Base-by-base conservation (phyloP, 2,113 vertebrate genomes). In the Tonatia bakeri region DNA sequence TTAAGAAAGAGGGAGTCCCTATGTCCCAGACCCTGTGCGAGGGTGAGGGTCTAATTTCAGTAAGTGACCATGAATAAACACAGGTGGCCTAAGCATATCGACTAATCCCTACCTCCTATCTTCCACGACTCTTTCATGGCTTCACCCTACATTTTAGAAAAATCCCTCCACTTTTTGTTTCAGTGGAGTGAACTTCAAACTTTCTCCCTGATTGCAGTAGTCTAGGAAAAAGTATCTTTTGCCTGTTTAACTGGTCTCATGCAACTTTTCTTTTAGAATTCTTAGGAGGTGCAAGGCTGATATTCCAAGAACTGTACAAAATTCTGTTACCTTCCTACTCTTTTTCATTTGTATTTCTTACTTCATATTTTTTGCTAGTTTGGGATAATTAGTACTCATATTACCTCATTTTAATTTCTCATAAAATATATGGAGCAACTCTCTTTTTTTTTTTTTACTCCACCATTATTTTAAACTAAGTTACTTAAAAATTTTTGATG, bases 391-490 rank as follows among this genome's bases (percentile, higher is more conserved):
- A 95, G 28, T 54, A 87, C 40, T 80, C 77, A 40, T 31, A 69
- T 85, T 95, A 31, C 59, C 81, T 94, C 82, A 61, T 83, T 92
- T 87, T 19, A 45, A 36, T 86, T 88, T 75, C 31, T 82, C 89
- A 52, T 45, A 85, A 96, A 97, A 79, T 81, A 92, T 28, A 19
- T 85, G 7, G n/a, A 83, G 52, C 26, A 73, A 15, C 20, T 50
- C 19, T 59, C 22, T 40, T 6, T 12, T 77, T 83, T 12, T 77
- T 83, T 86, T 84, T 61, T 52, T 15, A 0, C 43, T 79, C 77
- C 70, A 82, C 93, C 54, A 84, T 96, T 96, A 96, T 96, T 97
- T 97, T 96, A 94, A 86, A 87, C 7, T 11, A 72, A 94, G 45
- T 81, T 76, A 6, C 88, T 86, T 50, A n/a, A 38, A 73, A 82